phyloP scores from a whole-genome alignment of 2,888 invertebrate genomes.

The Drosophila neutralis region DNA sequence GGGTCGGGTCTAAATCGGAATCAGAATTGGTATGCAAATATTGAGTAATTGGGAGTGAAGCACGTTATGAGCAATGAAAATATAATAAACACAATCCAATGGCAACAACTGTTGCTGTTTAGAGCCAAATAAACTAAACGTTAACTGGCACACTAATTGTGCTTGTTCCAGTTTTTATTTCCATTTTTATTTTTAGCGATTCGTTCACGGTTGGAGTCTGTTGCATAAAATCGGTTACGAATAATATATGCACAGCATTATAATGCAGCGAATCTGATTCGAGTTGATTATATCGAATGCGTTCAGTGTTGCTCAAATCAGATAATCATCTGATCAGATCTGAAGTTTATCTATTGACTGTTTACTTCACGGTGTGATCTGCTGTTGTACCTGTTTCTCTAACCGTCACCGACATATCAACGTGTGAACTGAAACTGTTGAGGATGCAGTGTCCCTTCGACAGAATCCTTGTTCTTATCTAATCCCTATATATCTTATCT shows the following conservation, averaged over 20 bases:
- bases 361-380: slow-evolving; percentile 37
- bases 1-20: too few relatives aligned
- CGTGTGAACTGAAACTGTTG: slow-evolving; percentile 36
- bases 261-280: background rate
- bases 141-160: slow-evolving; percentile 12
- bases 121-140: slow-evolving; percentile 1
- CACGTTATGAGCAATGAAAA: too few relatives aligned
- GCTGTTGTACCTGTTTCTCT: slow-evolving; percentile 13
- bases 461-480: slow-evolving; percentile 12
- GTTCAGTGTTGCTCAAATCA: background rate
- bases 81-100: background rate
- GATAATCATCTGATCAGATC: too few relatives aligned
- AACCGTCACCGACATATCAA: slow-evolving; percentile 33
- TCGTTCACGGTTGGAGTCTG: background rate
- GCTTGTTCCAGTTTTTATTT: background rate
- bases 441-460: slow-evolving; percentile 7
- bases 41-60: too few relatives aligned
- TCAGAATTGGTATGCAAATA: too few relatives aligned
- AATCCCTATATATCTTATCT: background rate
- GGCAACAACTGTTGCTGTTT: background rate
- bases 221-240: background rate
- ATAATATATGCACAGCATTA: background rate
- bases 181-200: background rate
- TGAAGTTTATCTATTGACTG: too few relatives aligned
- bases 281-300: background rate